These are phyloP conservation scores for Uria aalge DNA, from an alignment of 2,113 vertebrate genomes.

Conservation along the genomic window DNA sequence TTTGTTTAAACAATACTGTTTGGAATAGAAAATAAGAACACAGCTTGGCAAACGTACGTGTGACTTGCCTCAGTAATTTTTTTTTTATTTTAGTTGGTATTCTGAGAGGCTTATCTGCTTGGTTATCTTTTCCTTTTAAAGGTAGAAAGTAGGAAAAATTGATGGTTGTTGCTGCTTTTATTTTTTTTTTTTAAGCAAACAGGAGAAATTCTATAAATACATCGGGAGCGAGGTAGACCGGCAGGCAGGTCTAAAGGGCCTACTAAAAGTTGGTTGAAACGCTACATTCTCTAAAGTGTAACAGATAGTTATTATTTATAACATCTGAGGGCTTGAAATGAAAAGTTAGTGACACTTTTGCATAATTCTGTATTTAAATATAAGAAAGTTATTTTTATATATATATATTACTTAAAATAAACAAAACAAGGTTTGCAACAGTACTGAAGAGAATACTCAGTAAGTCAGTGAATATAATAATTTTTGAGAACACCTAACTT, in stretches of 20 bases:
- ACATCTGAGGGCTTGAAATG: background rate
- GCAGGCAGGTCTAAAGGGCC: background rate
- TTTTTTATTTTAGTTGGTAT: background rate
- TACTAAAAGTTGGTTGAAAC: background rate
- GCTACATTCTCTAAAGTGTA: background rate
- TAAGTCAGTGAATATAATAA: background rate
- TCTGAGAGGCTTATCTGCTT: background rate
- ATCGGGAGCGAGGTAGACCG: background rate
- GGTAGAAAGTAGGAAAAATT: background rate
- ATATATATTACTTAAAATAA: fast-evolving
- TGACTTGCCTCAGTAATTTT: background rate
- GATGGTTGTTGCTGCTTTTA: background rate
- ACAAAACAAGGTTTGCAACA: background rate
- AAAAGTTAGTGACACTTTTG: background rate
- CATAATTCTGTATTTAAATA: background rate
- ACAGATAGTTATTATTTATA: background rate
- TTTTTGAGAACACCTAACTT: background rate
- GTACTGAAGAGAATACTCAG: background rate
- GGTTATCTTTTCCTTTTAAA: background rate
- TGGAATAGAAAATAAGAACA: background rate
- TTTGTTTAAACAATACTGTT: background rate
- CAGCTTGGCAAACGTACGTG: background rate
- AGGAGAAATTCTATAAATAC: background rate
- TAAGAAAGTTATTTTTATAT: background rate
- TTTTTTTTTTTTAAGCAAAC: background rate